Evolutionary conservation across 2,113 vertebrate species (phyloP), one percentile per base, ranked within the genome.

Genomic region (Siniperca knerii): DNA sequence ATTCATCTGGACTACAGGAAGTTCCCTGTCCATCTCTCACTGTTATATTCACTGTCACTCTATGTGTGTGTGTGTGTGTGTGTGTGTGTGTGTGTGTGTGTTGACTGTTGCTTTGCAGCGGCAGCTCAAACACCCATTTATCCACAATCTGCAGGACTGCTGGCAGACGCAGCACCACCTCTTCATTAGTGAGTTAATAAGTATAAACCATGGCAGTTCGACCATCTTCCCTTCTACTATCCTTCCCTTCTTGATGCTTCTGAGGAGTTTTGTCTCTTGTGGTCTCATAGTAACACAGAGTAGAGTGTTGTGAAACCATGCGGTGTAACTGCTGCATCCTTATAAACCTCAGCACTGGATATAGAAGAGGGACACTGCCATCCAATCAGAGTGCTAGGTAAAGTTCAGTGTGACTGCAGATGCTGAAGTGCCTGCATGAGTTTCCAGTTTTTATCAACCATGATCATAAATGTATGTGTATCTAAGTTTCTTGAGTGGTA

Each of bases 101-200:
- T 85, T 77, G 67, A 87, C 86, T 91, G 88, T 96, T 96, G 88
- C 77, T 85, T 92, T 94, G 91, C 96, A 98, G 97, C 95, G 94
- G 90, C 97, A 97, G 93, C 94, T 98, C 89, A 95, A 85, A 87
- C 97, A 99, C 93, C 96, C 97, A 61, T 98, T 98, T 80, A 95
- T 98, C 79, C 97, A 97, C 79, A 90, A 95, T 90, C 96, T 98
- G 87, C 96, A 96, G 93, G 97, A 97, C 93, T 97, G 96, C 95
- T 98, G 97, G 97, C 97, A 98, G 96, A 97, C 97, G 72, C 96
- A 96, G 93, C 92, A 86, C 76, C 96, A 97, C 83, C 97, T 98
- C 93, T 98, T 98, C 95, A 97, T 98, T 95, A 97, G 97, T 98
- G 96, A 98, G 97, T 97, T 67, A 10, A 80, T 66, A 69, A 69